A percentile compares a stretch with the other conserved stretches of the same genome.
Evolutionary conservation across 2,888 invertebrate species (phyloP).

Genomic region (Panorpa germanica): DNA sequence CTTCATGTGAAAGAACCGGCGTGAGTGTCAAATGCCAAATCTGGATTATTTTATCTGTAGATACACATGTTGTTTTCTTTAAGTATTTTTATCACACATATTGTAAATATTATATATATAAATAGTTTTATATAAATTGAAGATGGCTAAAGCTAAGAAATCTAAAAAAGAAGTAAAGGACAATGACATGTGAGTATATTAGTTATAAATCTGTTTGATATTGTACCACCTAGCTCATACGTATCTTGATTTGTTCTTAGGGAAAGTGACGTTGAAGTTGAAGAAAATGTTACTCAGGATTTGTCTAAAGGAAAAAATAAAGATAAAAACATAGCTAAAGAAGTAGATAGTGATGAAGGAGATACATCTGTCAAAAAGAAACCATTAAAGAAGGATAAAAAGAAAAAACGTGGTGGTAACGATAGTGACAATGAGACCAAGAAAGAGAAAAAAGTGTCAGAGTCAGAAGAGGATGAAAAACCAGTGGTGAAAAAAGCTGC

Average conservation of each 20-base stretch:
- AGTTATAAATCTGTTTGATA: conserved; percentile 17
- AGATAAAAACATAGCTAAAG: conserved; percentile 27
- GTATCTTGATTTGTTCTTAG: conserved; percentile 24
- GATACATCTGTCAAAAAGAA: conserved; percentile 23
- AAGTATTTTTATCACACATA: no score
- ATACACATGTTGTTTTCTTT: no score
- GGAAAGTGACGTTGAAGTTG: conserved; percentile 31
- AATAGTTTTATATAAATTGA: conserved; percentile 9
- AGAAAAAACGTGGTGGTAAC: conserved; percentile 23
- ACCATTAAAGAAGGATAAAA: conserved; percentile 21
- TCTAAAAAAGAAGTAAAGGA: conserved; percentile 56
- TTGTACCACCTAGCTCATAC: conserved; percentile 5
- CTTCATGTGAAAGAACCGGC: no score
- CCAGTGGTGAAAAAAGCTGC: conserved; percentile 18
- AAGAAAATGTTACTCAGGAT: not conserved
- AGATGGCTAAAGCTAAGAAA: conserved; percentile 68
- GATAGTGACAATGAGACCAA: conserved; percentile 23
- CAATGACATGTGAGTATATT: conserved; percentile 48
- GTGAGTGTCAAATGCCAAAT: no score
- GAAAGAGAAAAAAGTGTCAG: conserved; percentile 16
- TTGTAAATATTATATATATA: no score
- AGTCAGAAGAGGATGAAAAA: conserved; percentile 18
- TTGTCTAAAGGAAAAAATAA: conserved; percentile 20
- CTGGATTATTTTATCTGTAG: no score
- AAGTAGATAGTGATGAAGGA: conserved; percentile 26